phyloP scores from a whole-genome alignment of 2,113 vertebrate genomes.

The Vimba vimba region DNA sequence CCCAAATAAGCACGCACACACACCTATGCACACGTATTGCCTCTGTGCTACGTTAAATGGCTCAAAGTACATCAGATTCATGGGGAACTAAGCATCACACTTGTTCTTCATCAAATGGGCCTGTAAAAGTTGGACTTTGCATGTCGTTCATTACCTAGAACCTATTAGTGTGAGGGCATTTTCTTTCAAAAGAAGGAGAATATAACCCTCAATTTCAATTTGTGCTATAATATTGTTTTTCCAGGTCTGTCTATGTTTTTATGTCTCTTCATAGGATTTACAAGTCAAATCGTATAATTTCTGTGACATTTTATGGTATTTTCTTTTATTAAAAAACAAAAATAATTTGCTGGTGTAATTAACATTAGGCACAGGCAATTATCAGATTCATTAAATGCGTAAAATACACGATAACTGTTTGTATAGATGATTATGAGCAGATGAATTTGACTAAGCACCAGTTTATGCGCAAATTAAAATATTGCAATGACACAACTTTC shows the following conservation, averaged over 20 bases:
- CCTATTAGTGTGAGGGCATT: background rate
- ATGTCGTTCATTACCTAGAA: background rate
- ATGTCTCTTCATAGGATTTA: background rate
- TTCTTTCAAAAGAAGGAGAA: constrained; percentile 7
- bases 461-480: background rate
- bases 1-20: constrained; percentile 6
- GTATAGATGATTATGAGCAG: constrained; percentile 6
- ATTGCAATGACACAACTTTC: background rate
- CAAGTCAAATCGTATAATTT: background rate
- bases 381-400: constrained; percentile 16
- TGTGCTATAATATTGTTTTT: constrained; percentile 1
- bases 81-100: background rate
- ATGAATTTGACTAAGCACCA: constrained; percentile 16
- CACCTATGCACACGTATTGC: constrained; percentile 19
- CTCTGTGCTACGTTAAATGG: constrained; percentile 18
- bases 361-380: constrained; percentile 9
- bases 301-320: background rate
- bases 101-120: constrained; percentile 19
- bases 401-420: constrained; percentile 4
- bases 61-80: constrained; percentile 11
- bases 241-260: background rate
- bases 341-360: constrained; percentile 23
- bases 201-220: background rate
- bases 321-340: background rate
- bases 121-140: constrained; percentile 23